These are phyloP conservation scores for Cyphomyrus plagiostoma DNA, from an alignment of 2,113 vertebrate species.

Conservation along the genomic window DNA sequence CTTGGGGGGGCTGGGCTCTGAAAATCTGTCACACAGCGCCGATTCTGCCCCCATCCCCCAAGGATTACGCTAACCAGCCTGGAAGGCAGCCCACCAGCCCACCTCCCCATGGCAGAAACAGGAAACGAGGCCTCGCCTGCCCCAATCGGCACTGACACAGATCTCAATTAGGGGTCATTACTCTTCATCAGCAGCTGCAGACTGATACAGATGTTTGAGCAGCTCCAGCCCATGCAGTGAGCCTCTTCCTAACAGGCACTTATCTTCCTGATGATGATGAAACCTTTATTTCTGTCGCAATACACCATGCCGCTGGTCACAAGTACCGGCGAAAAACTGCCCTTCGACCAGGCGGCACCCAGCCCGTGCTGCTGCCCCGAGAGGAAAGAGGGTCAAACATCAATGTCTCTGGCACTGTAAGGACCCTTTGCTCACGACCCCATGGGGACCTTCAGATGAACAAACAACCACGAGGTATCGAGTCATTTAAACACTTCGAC, in stretches of 20 bases:
- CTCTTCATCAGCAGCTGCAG: neutral
- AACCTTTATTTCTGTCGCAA: too few species aligned
- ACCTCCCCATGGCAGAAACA: neutral
- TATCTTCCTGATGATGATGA: neutral
- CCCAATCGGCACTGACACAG: neutral
- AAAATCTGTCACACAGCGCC: neutral
- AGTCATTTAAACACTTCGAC: neutral
- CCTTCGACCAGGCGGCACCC: neutral
- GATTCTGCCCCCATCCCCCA: neutral
- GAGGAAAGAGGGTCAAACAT: neutral
- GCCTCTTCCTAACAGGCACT: neutral
- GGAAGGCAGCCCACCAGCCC: neutral
- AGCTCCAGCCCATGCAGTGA: neutral
- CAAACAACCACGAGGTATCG: neutral
- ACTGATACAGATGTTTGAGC: neutral
- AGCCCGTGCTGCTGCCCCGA: neutral
- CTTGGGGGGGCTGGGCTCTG: neutral
- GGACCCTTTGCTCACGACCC: neutral
- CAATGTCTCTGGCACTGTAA: neutral
- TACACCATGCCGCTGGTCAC: too few species aligned
- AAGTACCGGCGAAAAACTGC: too few species aligned
- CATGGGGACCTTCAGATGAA: neutral
- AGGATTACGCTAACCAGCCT: neutral
- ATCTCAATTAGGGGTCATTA: constrained; percentile 2
- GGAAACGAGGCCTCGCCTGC: neutral